Evolutionary conservation across 64 coral and sea anemone species (phyloP).

Genomic region (Montipora capricornis): DNA sequence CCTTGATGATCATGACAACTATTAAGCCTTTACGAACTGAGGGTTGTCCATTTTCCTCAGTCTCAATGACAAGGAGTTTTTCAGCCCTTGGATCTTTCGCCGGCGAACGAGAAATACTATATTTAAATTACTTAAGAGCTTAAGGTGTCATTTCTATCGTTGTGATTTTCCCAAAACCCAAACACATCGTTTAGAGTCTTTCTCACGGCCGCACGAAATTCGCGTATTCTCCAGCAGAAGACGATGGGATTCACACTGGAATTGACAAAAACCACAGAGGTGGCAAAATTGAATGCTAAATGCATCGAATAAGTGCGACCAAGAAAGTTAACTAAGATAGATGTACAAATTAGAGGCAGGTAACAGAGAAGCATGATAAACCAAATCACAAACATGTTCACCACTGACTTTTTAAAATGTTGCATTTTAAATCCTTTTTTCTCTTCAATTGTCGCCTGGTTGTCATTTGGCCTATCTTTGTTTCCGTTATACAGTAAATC

Average conservation of each 20-base stretch:
- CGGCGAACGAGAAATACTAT: not conserved
- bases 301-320: no score
- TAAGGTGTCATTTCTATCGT: not conserved
- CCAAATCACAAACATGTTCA: conserved; percentile 49
- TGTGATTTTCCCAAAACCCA: conserved; percentile 13
- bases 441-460: not conserved
- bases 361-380: conserved; percentile 38
- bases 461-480: not conserved
- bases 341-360: conserved; percentile 17
- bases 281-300: no score
- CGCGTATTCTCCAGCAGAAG: conserved; percentile 22
- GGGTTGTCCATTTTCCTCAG: no score
- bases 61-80: not conserved
- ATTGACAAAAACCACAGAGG: no score
- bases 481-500: not conserved
- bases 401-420: conserved; percentile 41
- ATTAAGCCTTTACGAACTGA: no score
- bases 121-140: not conserved
- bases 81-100: no score
- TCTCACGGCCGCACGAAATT: conserved; percentile 31
- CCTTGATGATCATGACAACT: no score
- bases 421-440: conserved; percentile 22
- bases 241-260: no score
- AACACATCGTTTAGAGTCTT: conserved; percentile 22
- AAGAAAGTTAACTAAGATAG: not conserved